Evolutionary conservation across 2,888 invertebrate species (phyloP), one percentile per base, ranked within the genome.

Genomic region (Troides oblongomaculatus): DNA sequence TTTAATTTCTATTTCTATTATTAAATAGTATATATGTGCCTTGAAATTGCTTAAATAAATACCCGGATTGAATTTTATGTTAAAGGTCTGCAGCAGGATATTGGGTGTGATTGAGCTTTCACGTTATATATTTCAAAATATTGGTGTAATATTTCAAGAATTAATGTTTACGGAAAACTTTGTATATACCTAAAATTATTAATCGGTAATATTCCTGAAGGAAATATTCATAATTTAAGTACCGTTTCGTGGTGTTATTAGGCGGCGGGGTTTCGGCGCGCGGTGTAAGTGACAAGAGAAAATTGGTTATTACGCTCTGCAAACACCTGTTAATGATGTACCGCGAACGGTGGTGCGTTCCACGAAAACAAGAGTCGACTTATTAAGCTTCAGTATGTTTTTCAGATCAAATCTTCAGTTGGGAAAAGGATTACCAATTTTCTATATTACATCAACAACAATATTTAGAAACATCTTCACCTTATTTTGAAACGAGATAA

Each of bases 301-400:
- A 70, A 70, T 70, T 70, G 70, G 63, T 66, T 66, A 70, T 70
- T 70, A 66, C 62, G 39, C 53, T 66, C 66, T 21, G 46, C 66
- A 70, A 66, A 66, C 66, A 70, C 70, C 66, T 70, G 70, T 70
- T 66, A 70, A 63, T 56, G 66, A 46, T 56, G 66, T 66, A 64
- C 66, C 56, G 60, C 17, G 63, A 59, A 39, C 39, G 62, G 43
- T 57, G 62, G 57, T 58, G 14, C 46, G 21, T 21, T 57, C 36
- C 23, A 43, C 36, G 62, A 66, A 65, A 65, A 62, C 65, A 46
- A 50, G 43, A n/a, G 60, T 14, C 21, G 62, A 62, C 43, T 53
- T 65, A 61, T 58, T 21, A 25, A 18, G 4, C 23, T 7, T 46
- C 8, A 62, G 43, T 21, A 18, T 12, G 17, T 18, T 14, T 14